Evolutionary conservation across 2,113 vertebrate genomes (phyloP), one percentile per base, ranked within the genome.

Genomic region (Microcebus jonahi): DNA sequence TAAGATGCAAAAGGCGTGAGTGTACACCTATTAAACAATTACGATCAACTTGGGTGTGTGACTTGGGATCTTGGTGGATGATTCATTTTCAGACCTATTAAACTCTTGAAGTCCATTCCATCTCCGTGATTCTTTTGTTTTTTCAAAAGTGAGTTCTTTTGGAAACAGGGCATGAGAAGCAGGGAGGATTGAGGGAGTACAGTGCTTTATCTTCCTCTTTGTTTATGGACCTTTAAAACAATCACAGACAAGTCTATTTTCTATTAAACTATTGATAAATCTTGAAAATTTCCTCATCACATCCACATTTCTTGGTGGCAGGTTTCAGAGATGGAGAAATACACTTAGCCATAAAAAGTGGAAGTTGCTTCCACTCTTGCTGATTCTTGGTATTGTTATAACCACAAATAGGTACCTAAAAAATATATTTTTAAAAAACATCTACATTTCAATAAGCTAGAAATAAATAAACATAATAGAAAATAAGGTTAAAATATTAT

Each of bases 141-240:
- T 95, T 79, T 94, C 13, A 76, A 87, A 71, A 94, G 21, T 81
- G 63, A 81, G 5, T 92, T 94, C 36, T 20, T 91, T 89, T 96
- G 80, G 61, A 88, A 97, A 95, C 0, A 86, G 42, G 17, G 8
- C 31, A 70, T 70, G 50, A 80, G 36, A 82, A 57, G 6, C 10
- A 23, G 21, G 83, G 12, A 92, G 25, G n/a, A 39, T 15, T 23
- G 21, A 82, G 50, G 50, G 4, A 8, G 77, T 27, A 29, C 6
- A 75, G 8, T 75, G 53, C n/a, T 80, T 75, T 75, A 57, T 77
- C 90, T 96, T 91, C 34, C 27, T 61, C 18, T 76, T 67, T 88
- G 14, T 88, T 96, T 94, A 68, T 86, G 21, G n/a, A 75, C 57
- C 1, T 53, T 90, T 89, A 94, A 53, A 75, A 25, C 11, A 85